These are phyloP conservation scores for Dimorphilus gyrociliatus DNA, from an alignment of 2,888 invertebrate genomes.

Conservation along the genomic window DNA sequence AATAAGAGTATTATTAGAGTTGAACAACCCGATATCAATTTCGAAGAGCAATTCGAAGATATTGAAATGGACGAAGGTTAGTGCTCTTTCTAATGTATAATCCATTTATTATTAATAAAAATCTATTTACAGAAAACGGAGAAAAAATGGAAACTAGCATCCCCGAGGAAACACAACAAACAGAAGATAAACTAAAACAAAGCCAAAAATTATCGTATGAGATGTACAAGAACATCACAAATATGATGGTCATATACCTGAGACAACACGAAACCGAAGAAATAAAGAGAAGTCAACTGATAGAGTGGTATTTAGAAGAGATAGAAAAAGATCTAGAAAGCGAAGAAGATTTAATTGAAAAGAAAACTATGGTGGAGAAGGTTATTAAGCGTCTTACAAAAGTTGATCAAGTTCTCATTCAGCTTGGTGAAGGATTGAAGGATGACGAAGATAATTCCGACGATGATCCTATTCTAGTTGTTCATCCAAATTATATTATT, in stretches of 20 bases:
- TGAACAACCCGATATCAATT: slow-evolving; percentile 87
- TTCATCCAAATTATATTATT: slow-evolving; percentile 86
- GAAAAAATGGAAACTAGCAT: neutral
- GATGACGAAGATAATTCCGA: slow-evolving; percentile 41
- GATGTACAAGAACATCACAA: slow-evolving; percentile 78
- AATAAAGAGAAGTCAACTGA: slow-evolving; percentile 55
- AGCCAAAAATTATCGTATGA: slow-evolving; percentile 58
- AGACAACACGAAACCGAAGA: slow-evolving; percentile 55
- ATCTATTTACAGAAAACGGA: neutral
- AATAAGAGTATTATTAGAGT: slow-evolving; percentile 93
- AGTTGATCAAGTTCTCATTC: slow-evolving; percentile 70
- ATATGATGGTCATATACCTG: slow-evolving; percentile 76
- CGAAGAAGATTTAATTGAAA: slow-evolving; percentile 72
- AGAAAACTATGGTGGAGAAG: slow-evolving; percentile 76
- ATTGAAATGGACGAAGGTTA: no score
- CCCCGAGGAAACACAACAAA: slow-evolving; percentile 2
- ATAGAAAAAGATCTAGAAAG: slow-evolving; percentile 70
- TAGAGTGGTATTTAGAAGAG: slow-evolving; percentile 75
- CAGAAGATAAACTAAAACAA: slow-evolving; percentile 13
- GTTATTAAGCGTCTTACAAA: slow-evolving; percentile 70
- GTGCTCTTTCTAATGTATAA: no score
- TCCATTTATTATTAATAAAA: neutral
- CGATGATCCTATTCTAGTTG: slow-evolving; percentile 69
- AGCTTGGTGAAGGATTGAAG: slow-evolving; percentile 47
- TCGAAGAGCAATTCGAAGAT: slow-evolving; percentile 52